These are phyloP conservation scores for Trematocara macrostoma DNA, from an alignment of 2,113 vertebrate genomes.

Conservation along the genomic window DNA sequence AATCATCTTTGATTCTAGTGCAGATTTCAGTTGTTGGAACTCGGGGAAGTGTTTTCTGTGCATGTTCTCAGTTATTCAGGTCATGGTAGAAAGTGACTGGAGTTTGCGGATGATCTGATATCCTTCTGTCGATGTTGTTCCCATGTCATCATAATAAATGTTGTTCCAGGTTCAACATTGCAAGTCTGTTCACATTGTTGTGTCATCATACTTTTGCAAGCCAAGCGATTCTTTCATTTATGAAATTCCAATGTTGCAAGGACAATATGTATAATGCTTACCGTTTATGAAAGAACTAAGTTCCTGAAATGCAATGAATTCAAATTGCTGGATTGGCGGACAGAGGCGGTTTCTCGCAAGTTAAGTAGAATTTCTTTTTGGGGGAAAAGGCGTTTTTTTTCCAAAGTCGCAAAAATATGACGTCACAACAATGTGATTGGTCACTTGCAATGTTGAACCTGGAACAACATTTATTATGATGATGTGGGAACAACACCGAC, in stretches of 20 bases:
- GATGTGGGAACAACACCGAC: background rate
- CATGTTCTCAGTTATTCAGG: background rate
- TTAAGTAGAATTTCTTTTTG: rapidly evolving
- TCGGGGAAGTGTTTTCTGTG: background rate
- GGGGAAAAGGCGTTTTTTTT: background rate
- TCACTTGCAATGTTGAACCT: background rate
- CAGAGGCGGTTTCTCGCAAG: background rate
- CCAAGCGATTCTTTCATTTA: background rate
- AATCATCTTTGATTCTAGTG: background rate
- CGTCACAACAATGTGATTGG: background rate
- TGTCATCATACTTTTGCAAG: background rate
- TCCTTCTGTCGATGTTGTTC: background rate
- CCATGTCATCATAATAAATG: background rate
- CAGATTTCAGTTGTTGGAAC: background rate
- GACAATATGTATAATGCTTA: background rate
- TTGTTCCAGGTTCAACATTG: background rate
- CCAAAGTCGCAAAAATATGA: background rate
- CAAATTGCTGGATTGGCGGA: background rate
- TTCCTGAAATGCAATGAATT: background rate
- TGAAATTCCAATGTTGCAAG: background rate
- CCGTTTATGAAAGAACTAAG: background rate
- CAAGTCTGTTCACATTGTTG: background rate
- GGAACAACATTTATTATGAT: background rate
- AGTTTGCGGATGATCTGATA: background rate
- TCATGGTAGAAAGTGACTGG: background rate